Base-by-base conservation (phyloP, 2,113 vertebrate genomes). In the Microcebus tavaratra region DNA sequence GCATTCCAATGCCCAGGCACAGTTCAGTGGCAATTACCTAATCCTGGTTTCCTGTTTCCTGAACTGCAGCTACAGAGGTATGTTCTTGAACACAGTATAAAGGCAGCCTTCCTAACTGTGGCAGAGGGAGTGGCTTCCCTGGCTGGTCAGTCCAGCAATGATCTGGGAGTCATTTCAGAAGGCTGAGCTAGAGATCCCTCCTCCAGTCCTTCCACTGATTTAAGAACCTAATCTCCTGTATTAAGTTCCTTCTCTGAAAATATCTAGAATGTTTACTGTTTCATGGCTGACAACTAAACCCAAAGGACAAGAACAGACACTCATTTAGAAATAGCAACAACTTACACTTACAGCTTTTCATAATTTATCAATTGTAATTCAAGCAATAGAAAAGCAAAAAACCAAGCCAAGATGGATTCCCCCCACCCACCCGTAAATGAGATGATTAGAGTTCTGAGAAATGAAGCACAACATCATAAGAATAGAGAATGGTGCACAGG, bases 241-340 rank as follows among this genome's bases (percentile, higher is more conserved):
- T 63, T 94, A 80, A 94, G 94, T 80, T 61, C 59, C 67, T 88
- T 80, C 79, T 94, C 57, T 73, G 55, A 93, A 91, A 95, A 48
- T 29, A 93, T 53, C 42, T n/a, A 20, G 29, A 61, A 84, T 75
- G 21, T 65, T 90, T 65, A 88, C 29, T 75, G 59, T n/a, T 81
- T 96, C 53, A 72, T 76, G 65, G 65, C 36, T 76, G 34, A 76
- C 25, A 84, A 86, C 34, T 36, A 87, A 89, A 81, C 45, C 29
- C 61, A 88, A 39, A 34, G 15, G 27, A 45, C 10, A 45, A 83
- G 2, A 70, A 29, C 9, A 80, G 29, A 90, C 82, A 90, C 11
- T 73, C n/a, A 57, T 39, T 81, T 53, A 81, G n/a, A 83, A 93
- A 84, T 21, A 89, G 23, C 68, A 92, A 61, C 31, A 68, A 84